Base-by-base conservation (phyloP, 2,113 vertebrate genomes). In the Mormoops blainvillei region DNA sequence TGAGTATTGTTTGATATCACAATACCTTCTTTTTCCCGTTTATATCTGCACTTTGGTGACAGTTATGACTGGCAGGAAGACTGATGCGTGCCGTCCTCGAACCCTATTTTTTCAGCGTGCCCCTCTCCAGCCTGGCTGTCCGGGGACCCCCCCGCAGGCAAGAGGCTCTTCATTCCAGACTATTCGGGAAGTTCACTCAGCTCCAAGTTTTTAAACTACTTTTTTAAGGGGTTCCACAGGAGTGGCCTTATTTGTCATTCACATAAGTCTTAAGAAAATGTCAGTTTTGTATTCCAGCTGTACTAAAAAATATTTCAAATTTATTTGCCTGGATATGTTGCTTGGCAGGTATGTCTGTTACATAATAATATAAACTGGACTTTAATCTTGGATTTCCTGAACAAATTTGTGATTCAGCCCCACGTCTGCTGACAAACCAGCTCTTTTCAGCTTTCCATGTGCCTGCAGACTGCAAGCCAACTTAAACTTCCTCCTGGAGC, bases 401-500 rank as follows among this genome's bases (percentile, higher is more conserved):
- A 94, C 83, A 89, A 56, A 93, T 81, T 82, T 89, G 73, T 63
- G 91, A 92, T 96, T 97, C 97, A 89, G 82, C 41, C 45, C 52
- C 20, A 0, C 50, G 86, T 54, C 94, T 96, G 87, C 83, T 84
- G 96, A 97, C 94, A 93, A 41, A 94, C 91, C 90, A 92, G 80
- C 76, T 94, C 94, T 81, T 92, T 95, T 89, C 96, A 97, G 83
- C 54, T 87, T 91, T 70, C 91, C 82, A 15, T 87, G 70, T 31
- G 58, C 96, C 74, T 4, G 5, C 31, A 5, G 74, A 97, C 83
- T 36, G 36, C 84, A 71, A 50, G 96, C 97, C 96, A 97, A 96
- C 38, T 92, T 94, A 96, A 97, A 98, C 97, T 97, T 97, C 94
- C 95, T 93, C 16, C 0, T 58, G 88, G 58, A 86, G 50, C 87